Percentiles rank a stretch among this genome's conserved stretches.
Conservation (phyloP, 2,888 invertebrate species). For the Chouioia cunea region DNA sequence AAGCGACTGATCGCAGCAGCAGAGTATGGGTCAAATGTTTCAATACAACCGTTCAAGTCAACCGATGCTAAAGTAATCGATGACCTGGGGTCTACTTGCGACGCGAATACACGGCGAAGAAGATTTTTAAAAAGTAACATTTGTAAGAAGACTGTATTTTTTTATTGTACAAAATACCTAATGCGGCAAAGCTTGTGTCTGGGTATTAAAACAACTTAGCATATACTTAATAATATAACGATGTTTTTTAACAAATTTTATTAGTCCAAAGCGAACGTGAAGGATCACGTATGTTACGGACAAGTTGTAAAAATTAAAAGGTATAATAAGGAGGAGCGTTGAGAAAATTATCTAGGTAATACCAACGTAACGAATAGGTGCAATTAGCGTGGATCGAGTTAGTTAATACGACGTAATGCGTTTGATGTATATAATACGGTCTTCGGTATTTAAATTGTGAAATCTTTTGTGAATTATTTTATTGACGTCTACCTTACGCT, state of each 20-base stretch:
- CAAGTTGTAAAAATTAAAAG: background rate
- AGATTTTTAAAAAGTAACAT: constrained; percentile 34
- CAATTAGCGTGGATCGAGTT: constrained; percentile 5
- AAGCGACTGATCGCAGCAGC: constrained; percentile 27
- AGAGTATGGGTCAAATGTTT: no score
- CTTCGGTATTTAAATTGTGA: background rate
- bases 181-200: constrained; percentile 8
- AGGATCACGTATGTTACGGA: background rate
- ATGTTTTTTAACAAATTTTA: constrained; percentile 18
- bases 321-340: background rate
- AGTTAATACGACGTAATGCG: constrained; percentile 9
- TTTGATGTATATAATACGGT: background rate
- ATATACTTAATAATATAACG: constrained; percentile 26
- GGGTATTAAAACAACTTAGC: constrained; percentile 23
- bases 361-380: background rate
- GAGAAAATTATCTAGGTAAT: no score
- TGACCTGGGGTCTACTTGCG: no score
- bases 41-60: background rate
- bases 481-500: no score
- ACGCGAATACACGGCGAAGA: constrained; percentile 6
- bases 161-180: constrained; percentile 52
- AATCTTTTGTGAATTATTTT: background rate
- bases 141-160: constrained; percentile 59
- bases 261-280: background rate
- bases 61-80: no score